phyloP scores from a whole-genome alignment of 1,140 invertebrate species.

The Galleria mellonella region DNA sequence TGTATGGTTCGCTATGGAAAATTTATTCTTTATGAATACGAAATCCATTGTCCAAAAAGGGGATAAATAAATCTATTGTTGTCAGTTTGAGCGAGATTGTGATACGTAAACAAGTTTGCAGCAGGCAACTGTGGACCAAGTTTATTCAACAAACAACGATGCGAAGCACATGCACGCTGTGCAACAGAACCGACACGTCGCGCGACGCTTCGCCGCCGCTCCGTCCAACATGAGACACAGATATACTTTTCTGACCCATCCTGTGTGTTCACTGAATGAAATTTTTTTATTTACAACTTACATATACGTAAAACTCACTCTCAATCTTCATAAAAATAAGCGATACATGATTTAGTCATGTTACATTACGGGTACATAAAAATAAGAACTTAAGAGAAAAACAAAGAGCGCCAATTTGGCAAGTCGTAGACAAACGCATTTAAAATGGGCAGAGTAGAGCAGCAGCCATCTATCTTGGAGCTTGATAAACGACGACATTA shows the following conservation, averaged over 20 bases:
- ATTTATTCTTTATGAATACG: constrained; percentile 4
- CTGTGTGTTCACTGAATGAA: constrained; percentile 37
- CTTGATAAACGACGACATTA: constrained; percentile 74
- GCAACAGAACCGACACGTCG: constrained; percentile 2
- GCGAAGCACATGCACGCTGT: constrained; percentile 6
- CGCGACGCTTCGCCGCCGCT: not conserved
- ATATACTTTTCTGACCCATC: constrained; percentile 13
- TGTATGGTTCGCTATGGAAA: not conserved
- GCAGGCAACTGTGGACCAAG: constrained; percentile 36
- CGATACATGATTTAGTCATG: constrained; percentile 2
- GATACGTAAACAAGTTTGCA: constrained; percentile 51
- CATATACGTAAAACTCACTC: constrained; percentile 26
- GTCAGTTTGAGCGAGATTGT: constrained; percentile 30
- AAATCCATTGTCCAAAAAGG: constrained; percentile 11
- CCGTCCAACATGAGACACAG: not conserved
- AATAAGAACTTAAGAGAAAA: constrained; percentile 52
- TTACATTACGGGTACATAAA: constrained; percentile 9
- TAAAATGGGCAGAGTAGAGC: constrained; percentile 71
- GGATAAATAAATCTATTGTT: constrained; percentile 33
- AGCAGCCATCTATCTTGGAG: constrained; percentile 65
- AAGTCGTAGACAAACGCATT: constrained; percentile 71
- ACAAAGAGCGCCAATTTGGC: constrained; percentile 65
- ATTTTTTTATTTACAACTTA: constrained; percentile 44
- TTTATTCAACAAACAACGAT: constrained; percentile 49
- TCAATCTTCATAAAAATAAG: constrained; percentile 2